Conservation (phyloP, 2,797 vertebrate species). For the Prunella strophiata region DNA sequence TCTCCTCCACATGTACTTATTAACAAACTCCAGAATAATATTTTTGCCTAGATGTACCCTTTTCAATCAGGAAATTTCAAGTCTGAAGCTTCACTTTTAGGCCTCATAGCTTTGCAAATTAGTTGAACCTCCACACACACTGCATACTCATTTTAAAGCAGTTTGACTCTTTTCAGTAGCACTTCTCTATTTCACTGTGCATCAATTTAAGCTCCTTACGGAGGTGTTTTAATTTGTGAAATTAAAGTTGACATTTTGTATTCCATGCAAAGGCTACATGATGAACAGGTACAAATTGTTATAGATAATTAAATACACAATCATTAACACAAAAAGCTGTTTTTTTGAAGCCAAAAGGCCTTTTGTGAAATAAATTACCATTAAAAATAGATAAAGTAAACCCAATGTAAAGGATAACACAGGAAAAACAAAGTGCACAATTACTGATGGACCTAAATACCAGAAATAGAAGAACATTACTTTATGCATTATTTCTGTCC, state of each 20-base stretch:
- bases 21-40: not conserved
- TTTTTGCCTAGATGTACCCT: not conserved
- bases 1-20: not conserved
- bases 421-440: not conserved
- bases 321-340: rapidly evolving
- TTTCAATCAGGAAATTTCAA: not conserved
- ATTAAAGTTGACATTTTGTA: not conserved
- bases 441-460: not conserved
- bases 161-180: not conserved
- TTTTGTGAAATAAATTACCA: not conserved
- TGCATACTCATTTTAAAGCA: not conserved
- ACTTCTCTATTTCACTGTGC: not conserved
- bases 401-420: not conserved
- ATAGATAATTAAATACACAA: not conserved
- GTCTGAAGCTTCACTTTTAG: not conserved
- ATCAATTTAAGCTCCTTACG: not conserved
- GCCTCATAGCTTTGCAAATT: not conserved
- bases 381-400: not conserved
- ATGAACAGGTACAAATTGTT: not conserved
- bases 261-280: not conserved
- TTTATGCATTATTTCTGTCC: not conserved
- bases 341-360: not conserved
- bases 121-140: not conserved
- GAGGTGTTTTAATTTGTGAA: not conserved
- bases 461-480: not conserved